These are phyloP conservation scores for Colletes collaris DNA, from an alignment of 2,888 invertebrate genomes.

Conservation along the genomic window DNA sequence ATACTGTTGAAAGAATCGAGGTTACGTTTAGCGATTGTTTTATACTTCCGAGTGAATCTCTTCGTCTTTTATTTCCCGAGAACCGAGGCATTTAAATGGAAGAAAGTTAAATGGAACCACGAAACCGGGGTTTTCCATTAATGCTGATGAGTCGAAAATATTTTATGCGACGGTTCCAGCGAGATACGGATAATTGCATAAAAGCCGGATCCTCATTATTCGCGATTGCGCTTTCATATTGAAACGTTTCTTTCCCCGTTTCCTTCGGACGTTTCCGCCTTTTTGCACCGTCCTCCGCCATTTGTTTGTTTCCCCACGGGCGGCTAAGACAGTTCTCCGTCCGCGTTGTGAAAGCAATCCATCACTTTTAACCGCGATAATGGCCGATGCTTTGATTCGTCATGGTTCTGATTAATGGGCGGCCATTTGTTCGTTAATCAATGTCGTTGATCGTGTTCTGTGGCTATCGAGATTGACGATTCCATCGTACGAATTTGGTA, in stretches of 20 bases:
- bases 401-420: conserved; percentile 46
- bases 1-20: too few relatives aligned
- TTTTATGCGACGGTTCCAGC: conserved; percentile 4
- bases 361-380: conserved; percentile 32
- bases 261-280: not conserved
- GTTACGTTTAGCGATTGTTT: too few relatives aligned
- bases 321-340: not conserved
- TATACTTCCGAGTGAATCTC: too few relatives aligned
- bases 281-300: not conserved
- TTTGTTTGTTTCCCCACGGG: conserved; percentile 16
- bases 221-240: conserved; percentile 15
- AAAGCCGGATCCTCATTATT: conserved; percentile 31
- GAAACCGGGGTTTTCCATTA: conserved; percentile 35
- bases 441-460: conserved; percentile 6
- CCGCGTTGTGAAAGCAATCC: conserved; percentile 20
- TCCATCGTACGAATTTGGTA: not conserved
- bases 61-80: not conserved
- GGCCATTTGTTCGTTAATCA: conserved; percentile 42
- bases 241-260: not conserved
- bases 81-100: not conserved
- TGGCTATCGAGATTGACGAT: conserved; percentile 14
- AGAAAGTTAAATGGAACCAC: conserved; percentile 19
- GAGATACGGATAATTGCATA: conserved; percentile 32
- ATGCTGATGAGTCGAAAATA: conserved; percentile 34
- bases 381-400: conserved; percentile 40